Evolutionary conservation across 2,888 invertebrate genomes (phyloP), one percentile per base, ranked within the genome.

Genomic region (Stratiomys singularior): DNA sequence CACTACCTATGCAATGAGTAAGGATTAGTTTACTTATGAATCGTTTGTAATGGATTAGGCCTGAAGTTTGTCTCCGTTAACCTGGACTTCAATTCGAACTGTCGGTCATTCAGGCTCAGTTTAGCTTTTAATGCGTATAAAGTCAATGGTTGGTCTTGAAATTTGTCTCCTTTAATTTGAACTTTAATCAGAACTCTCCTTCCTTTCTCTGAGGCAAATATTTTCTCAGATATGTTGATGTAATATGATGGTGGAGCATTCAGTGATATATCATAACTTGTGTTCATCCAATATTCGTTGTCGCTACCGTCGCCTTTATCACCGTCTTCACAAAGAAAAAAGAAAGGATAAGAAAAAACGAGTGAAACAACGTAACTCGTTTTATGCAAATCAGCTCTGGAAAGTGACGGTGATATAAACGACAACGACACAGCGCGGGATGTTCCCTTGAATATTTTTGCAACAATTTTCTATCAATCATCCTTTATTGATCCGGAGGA

Each of bases 381-480:
- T 74, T 74, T 74, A 74, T 74, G 74, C 74, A 74, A 74, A 74
- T 74, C 60, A 74, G 37, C 58, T 18, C 71, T 25, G 37, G n/a
- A 46, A 25, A 69, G 30, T 46, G 60, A 60, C 52, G 74, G 44
- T 60, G 46, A 37, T 60, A 47, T 23, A 46, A 46, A 69, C 66
- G 66, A 69, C 69, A 27, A 69, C 69, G 69, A 69, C 69, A 69
- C 69, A 60, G 52, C 46, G n/a, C 25, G 23, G 52, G 60, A 58
- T 74, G 74, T 76, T 46, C 71, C 71, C 77, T 79, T 79, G 79
- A 79, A 78, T 79, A 78, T 79, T 78, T 79, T 76, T 78, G 58
- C 76, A 78, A 76, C 78, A 79, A 79, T 79, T 79, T 78, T 79
- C 79, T 79, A 79, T 79, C 79, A 79, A 79, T 79, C 79, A 79